Conservation (phyloP, 2,113 vertebrate species). For the Myodes glareolus region DNA sequence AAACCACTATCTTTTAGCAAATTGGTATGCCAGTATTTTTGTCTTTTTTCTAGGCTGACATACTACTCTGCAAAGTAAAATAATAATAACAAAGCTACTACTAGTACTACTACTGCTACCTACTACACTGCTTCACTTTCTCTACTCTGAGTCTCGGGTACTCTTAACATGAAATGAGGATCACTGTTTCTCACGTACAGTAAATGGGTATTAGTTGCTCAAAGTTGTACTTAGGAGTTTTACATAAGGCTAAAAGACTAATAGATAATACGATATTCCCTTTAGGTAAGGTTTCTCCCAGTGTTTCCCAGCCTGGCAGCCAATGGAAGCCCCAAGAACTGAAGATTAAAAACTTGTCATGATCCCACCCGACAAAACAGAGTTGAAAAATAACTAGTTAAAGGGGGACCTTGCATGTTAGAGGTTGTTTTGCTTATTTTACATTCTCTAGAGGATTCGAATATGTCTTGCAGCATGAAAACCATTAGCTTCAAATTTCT, state of each 20-base stretch:
- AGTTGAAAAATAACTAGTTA: neutral
- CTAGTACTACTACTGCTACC: no score
- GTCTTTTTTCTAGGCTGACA: neutral
- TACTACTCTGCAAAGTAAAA: neutral
- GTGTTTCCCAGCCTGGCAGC: neutral
- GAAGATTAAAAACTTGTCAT: neutral
- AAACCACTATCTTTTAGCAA: neutral
- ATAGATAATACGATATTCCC: neutral
- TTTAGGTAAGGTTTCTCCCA: neutral
- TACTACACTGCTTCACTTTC: neutral
- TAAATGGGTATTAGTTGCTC: neutral
- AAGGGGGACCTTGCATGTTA: neutral
- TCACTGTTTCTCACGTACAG: neutral
- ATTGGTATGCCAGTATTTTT: neutral
- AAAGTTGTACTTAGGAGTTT: slow-evolving; percentile 7
- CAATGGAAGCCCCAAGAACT: neutral
- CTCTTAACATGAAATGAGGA: no score
- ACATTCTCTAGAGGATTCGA: neutral
- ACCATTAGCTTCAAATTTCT: neutral
- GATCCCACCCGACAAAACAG: neutral
- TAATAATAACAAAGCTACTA: neutral
- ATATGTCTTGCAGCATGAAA: neutral
- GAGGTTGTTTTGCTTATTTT: neutral
- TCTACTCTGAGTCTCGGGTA: no score
- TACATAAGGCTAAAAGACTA: neutral